Evolutionary conservation across 2,888 invertebrate genomes (phyloP).

Genomic region (Ceramica pisi): DNA sequence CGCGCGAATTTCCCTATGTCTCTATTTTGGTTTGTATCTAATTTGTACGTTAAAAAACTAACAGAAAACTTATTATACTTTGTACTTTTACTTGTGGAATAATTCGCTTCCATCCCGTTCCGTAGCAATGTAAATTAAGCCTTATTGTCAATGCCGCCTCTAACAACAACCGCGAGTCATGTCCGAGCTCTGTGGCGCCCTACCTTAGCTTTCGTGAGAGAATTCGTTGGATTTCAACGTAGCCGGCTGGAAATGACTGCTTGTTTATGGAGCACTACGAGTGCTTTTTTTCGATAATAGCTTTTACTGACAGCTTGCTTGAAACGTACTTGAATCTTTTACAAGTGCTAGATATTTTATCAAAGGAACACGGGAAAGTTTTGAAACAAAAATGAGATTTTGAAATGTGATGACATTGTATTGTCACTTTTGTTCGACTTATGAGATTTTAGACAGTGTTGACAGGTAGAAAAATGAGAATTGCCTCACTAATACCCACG

Average conservation of each 20-base stretch:
- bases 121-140: no score
- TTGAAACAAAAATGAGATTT: not conserved
- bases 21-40: no score
- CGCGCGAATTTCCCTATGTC: no score
- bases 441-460: no score
- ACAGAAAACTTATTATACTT: no score
- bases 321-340: conserved; percentile 32
- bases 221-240: conserved; percentile 58
- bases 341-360: conserved; percentile 18
- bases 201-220: conserved; percentile 56
- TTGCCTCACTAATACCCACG: no score
- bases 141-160: not conserved
- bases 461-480: no score
- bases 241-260: conserved; percentile 57
- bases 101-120: no score
- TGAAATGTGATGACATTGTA: not conserved
- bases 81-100: no score
- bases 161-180: no score
- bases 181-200: not conserved
- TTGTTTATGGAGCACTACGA: conserved; percentile 51
- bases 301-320: conserved; percentile 51
- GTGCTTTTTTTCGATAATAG: conserved; percentile 55
- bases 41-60: no score
- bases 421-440: no score
- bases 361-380: not conserved